Evolutionary conservation across 1,140 invertebrate species (phyloP).

Genomic region (Cherax quadricarinatus): DNA sequence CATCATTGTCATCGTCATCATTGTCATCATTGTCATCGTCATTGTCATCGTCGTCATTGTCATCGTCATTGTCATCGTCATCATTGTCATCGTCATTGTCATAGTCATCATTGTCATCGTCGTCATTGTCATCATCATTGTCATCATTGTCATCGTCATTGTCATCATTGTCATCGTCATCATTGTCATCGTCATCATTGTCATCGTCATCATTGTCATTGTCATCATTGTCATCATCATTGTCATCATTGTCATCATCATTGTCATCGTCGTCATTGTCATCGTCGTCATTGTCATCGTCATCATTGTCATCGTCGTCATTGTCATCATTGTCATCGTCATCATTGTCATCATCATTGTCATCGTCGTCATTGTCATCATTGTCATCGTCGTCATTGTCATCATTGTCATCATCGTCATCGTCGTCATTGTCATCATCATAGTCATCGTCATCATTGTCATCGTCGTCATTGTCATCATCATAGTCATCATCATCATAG

Average conservation of each 20-base stretch:
- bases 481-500: not conserved
- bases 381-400: conserved; percentile 7
- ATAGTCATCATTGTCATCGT: not conserved
- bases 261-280: not conserved
- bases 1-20: not conserved
- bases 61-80: not conserved
- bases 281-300: too few relatives aligned
- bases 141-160: too few relatives aligned
- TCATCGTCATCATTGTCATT: not conserved
- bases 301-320: too few relatives aligned
- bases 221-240: not conserved
- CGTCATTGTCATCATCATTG: too few relatives aligned
- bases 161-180: not conserved
- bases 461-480: not conserved
- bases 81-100: not conserved
- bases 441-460: not conserved
- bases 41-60: not conserved
- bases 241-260: not conserved
- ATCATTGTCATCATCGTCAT: not conserved
- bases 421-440: not conserved
- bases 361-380: not conserved
- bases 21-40: not conserved
- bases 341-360: not conserved
- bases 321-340: too few relatives aligned
- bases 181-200: not conserved